Base-by-base conservation (phyloP, 2,113 vertebrate species). In the Notiomystis cincta region DNA sequence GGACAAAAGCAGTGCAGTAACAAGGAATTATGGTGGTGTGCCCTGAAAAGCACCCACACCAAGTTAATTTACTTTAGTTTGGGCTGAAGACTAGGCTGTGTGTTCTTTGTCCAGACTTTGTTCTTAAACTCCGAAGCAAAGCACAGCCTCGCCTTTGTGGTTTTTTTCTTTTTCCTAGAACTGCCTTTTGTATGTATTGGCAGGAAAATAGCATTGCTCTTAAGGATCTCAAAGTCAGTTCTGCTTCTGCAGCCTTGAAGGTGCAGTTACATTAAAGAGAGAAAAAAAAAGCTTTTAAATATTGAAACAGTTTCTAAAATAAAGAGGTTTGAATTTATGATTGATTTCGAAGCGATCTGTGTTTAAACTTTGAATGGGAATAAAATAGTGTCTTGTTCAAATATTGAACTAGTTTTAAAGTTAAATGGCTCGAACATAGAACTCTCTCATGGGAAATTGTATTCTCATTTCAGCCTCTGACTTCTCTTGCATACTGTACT, bases 341-440 rank as follows among this genome's bases (percentile, higher is more conserved):
- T 70, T 93, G 93, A 88, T 94, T 90, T 97, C 10, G 10, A 91
- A 94, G 79, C 64, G 90, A 82, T 91, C 88, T 85, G 48, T 91
- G 11, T 94, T 96, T 95, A 97, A 96, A 93, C 83, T 82, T 81
- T 80, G 87, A 96, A 93, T 86, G 90, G 87, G 95, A 96, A 93
- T 96, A 95, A 97, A 97, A 97, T 89, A 83, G 93, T 94, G 95
- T 96, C 93, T 95, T 97, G 93, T 96, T 97, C 93, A 94, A 96
- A 97, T 97, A 97, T 89, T 93, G 95, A 97, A 90, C 91, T 93
- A 80, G 44, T 97, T 96, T 97, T 96, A 87, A 97, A 97, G 89
- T 97, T 96, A 97, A 97, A 97, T 97, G 94, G 67, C 92, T 97
- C 23, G 58, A 93, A 83, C 65, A 35, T 37, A 95, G 91, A 96